Evolutionary conservation across 2,888 invertebrate genomes (phyloP).

Genomic region (Yponomeuta malinellus): DNA sequence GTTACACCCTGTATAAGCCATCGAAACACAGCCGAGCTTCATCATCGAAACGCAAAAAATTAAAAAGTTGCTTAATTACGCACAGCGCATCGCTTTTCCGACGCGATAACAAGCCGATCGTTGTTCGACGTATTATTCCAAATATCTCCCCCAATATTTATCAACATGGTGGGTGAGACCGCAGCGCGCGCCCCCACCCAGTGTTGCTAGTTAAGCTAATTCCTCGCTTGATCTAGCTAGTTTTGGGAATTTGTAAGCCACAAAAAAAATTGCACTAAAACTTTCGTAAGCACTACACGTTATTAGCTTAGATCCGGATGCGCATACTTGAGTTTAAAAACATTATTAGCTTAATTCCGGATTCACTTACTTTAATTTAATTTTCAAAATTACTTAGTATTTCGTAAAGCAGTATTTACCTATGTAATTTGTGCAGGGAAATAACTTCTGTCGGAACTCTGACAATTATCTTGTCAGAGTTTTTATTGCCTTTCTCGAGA

Average conservation of each 20-base stretch:
- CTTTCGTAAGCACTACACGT: too few relatives aligned
- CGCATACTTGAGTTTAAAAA: too few relatives aligned
- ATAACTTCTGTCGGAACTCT: not conserved
- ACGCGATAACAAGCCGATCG: conserved; percentile 13
- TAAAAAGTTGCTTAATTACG: not conserved
- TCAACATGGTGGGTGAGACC: conserved; percentile 37
- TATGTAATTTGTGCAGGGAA: not conserved
- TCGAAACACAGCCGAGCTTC: not conserved
- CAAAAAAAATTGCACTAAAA: not conserved
- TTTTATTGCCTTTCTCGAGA: too few relatives aligned
- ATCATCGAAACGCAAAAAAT: not conserved
- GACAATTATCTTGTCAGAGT: too few relatives aligned
- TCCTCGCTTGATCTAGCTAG: not conserved
- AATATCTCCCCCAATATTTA: conserved; percentile 53
- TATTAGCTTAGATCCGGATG: too few relatives aligned
- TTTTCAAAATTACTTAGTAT: too few relatives aligned
- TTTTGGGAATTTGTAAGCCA: not conserved
- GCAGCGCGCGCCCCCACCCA: not conserved
- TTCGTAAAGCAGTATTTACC: not conserved
- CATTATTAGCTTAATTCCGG: too few relatives aligned
- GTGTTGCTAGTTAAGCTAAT: not conserved
- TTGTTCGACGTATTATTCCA: conserved; percentile 13
- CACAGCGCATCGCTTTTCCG: not conserved
- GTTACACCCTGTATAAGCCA: not conserved
- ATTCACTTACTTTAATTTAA: too few relatives aligned